A percentile compares a stretch with the other conserved stretches of the same genome.
phyloP scores from a whole-genome alignment of 2,797 vertebrate species.

The Sternarchorhynchus goeldii region DNA sequence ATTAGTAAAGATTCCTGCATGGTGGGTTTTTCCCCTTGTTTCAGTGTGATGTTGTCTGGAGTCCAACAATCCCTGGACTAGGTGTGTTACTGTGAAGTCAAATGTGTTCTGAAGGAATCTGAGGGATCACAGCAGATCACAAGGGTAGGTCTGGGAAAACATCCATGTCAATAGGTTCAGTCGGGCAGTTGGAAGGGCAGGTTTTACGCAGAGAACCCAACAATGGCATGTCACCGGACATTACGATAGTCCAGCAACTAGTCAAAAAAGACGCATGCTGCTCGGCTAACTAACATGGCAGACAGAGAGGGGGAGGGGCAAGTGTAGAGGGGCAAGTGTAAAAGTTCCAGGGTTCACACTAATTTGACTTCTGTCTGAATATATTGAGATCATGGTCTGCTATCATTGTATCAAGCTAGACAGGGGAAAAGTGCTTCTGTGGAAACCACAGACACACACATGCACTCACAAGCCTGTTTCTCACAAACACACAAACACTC shows the following conservation, averaged over 20 bases:
- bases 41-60: too few species aligned
- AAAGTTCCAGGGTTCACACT: slow-evolving; percentile 44
- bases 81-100: too few species aligned
- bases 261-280: not conserved
- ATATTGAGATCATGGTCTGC: slow-evolving; percentile 32
- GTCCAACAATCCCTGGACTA: too few species aligned
- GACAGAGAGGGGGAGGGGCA: slow-evolving; percentile 6
- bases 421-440: slow-evolving; percentile 20
- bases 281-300: slow-evolving; percentile 37
- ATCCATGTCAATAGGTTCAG: too few species aligned
- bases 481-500: not conserved
- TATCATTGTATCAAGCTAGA: slow-evolving; percentile 24
- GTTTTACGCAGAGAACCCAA: not conserved
- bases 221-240: slow-evolving; percentile 37
- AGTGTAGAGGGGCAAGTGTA: slow-evolving; percentile 26
- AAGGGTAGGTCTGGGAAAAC: too few species aligned
- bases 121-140: too few species aligned
- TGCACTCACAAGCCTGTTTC: slow-evolving; percentile 8
- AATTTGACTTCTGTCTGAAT: slow-evolving; percentile 53
- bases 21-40: too few species aligned
- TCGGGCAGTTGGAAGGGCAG: too few species aligned
- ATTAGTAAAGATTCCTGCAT: too few species aligned
- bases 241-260: slow-evolving; percentile 25
- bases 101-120: too few species aligned
- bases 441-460: slow-evolving; percentile 16